These are phyloP conservation scores for Nothobranchius furzeri DNA, from an alignment of 2,113 vertebrate species.

Conservation along the genomic window DNA sequence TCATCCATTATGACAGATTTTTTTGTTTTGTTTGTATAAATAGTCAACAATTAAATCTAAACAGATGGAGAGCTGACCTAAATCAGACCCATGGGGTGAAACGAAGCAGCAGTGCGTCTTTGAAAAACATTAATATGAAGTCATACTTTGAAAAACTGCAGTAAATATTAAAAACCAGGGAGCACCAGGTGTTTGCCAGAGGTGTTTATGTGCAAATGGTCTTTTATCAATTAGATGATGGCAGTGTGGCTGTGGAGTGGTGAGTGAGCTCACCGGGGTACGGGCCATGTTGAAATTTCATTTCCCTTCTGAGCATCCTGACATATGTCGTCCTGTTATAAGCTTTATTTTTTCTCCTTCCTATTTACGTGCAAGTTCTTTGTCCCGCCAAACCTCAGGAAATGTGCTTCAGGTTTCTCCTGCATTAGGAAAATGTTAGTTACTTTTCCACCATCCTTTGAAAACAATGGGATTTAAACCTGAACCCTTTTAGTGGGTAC, in stretches of 20 bases:
- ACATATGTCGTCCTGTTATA: background rate
- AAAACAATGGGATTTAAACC: conserved; percentile 32
- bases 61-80: conserved; percentile 54
- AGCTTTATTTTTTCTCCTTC: conserved; percentile 22
- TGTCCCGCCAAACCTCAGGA: conserved; percentile 43
- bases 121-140: conserved; percentile 41
- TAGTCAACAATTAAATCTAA: conserved; percentile 61
- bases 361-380: conserved; percentile 34
- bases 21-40: conserved; percentile 43
- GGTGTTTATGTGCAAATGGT: conserved; percentile 13
- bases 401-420: conserved; percentile 53
- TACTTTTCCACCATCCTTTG: conserved; percentile 15
- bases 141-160: too few relatives aligned
- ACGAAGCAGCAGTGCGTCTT: conserved; percentile 30
- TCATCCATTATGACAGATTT: conserved; percentile 31
- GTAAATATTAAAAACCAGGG: background rate
- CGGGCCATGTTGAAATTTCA: conserved; percentile 8
- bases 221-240: conserved; percentile 12
- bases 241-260: background rate
- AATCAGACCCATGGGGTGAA: conserved; percentile 22
- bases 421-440: conserved; percentile 18
- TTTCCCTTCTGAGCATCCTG: background rate
- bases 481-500: conserved; percentile 20
- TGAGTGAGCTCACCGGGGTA: conserved; percentile 1
- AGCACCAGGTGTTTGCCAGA: conserved; percentile 14